Evolutionary conservation across 2,888 invertebrate genomes (phyloP).

Genomic region (Caradrina kadenii): DNA sequence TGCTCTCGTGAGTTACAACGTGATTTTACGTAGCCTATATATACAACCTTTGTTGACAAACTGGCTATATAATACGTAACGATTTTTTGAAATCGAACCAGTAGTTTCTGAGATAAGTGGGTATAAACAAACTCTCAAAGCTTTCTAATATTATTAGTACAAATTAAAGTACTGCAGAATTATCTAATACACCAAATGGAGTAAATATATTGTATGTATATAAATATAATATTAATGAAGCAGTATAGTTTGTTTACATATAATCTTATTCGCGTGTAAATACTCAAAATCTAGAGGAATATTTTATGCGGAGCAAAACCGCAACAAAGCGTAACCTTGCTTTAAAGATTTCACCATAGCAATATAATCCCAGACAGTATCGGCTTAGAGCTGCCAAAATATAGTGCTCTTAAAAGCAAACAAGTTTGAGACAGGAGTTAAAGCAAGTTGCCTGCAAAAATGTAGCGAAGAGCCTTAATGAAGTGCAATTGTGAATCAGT

Average conservation of each 20-base stretch:
- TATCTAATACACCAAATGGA: no score
- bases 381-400: slow-evolving; percentile 28
- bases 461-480: slow-evolving; percentile 29
- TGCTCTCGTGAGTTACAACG: no score
- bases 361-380: slow-evolving; percentile 39
- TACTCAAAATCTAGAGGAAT: background rate
- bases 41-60: no score
- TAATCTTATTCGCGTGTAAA: background rate
- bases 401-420: slow-evolving; percentile 17
- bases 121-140: no score
- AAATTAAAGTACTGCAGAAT: no score
- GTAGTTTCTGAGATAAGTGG: no score
- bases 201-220: background rate
- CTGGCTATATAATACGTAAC: no score
- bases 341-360: slow-evolving; percentile 36
- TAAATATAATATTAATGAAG: no score
- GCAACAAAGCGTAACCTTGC: slow-evolving; percentile 28
- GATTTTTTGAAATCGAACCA: no score
- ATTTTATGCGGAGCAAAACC: slow-evolving; percentile 41
- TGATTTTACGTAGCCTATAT: no score
- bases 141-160: no score
- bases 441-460: slow-evolving; percentile 46
- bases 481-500: slow-evolving; percentile 39
- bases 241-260: background rate
- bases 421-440: slow-evolving; percentile 27